Base-by-base conservation (phyloP, 1,140 invertebrate genomes). In the Chironomus tepperi region DNA sequence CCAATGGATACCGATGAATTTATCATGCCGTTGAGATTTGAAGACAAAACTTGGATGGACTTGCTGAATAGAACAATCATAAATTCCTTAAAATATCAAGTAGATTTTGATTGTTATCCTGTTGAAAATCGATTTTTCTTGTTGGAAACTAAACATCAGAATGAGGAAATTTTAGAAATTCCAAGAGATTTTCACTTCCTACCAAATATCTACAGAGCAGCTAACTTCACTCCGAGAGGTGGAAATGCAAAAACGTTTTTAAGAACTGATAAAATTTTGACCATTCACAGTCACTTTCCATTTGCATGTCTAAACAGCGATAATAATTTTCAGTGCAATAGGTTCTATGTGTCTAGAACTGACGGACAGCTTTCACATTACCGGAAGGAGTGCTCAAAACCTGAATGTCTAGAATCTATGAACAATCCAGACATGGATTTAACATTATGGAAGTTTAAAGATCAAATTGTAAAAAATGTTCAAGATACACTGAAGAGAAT, bases 361-460 rank as follows among this genome's bases (percentile, higher is more conserved):
- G 85, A 89, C 73, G 91, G 90, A 2, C 88, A 92, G 75, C 81
- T 92, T 43, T 88, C 92, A 76, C 91, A 92, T 77, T 92, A 91
- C 77, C 83, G 90, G 7, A 86, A 86, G 8, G 88, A 89, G 75
- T 93, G 90, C 78, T 88, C 24, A 3, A 43, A n/a, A n/a, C n/a
- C 47, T 15, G 47, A 57, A 57, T 57, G 47, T 15, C 12, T 15
- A 15, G 47, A 57, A 57, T 12, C 8, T n/a, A 57, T n/a, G n/a
- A 1, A 5, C 5, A 15, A 57, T 15, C 47, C 12, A 57, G n/a
- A 5, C n/a, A 57, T n/a, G n/a, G 47, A 57, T n/a, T 15, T 5
- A 15, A 12, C 47, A 57, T 57, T 57, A 3, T 57, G 47, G 47
- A 57, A 57, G 15, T 57, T n/a, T 15, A 57, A 57, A 57, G 47